These are phyloP conservation scores for Dolichallabes microphthalmus DNA, from an alignment of 2,113 vertebrate species.

Conservation along the genomic window DNA sequence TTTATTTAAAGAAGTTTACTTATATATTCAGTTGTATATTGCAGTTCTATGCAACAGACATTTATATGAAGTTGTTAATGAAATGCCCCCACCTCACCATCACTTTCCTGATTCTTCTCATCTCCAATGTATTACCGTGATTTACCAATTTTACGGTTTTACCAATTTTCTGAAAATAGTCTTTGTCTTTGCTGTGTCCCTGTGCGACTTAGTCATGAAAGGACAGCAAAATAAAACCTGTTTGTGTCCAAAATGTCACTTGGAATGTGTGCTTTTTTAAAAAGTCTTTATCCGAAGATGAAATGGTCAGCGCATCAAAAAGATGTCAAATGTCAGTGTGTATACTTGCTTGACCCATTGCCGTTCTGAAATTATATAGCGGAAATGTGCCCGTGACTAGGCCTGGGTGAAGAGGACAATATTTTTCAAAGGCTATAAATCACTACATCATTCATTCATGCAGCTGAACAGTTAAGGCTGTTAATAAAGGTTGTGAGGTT, in stretches of 20 bases:
- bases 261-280: background rate
- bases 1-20: conserved; percentile 9
- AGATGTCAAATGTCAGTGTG: background rate
- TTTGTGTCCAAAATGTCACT: conserved; percentile 29
- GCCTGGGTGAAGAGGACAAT: background rate
- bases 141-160: background rate
- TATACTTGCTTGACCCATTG: background rate
- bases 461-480: background rate
- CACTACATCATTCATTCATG: background rate
- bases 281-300: background rate
- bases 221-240: conserved; percentile 40
- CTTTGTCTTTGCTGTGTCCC: conserved; percentile 6
- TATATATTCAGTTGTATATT: conserved; percentile 5
- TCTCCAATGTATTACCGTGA: conserved; percentile 9
- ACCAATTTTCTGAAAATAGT: conserved; percentile 4
- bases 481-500: background rate
- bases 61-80: background rate
- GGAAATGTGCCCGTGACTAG: background rate
- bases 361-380: background rate
- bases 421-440: background rate
- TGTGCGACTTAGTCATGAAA: conserved; percentile 21
- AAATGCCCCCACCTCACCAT: background rate
- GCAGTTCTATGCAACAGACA: background rate
- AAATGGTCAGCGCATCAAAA: background rate
- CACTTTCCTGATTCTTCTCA: conserved; percentile 2